Conservation (phyloP, 1,140 invertebrate species). For the Drosophila bifasciata region DNA sequence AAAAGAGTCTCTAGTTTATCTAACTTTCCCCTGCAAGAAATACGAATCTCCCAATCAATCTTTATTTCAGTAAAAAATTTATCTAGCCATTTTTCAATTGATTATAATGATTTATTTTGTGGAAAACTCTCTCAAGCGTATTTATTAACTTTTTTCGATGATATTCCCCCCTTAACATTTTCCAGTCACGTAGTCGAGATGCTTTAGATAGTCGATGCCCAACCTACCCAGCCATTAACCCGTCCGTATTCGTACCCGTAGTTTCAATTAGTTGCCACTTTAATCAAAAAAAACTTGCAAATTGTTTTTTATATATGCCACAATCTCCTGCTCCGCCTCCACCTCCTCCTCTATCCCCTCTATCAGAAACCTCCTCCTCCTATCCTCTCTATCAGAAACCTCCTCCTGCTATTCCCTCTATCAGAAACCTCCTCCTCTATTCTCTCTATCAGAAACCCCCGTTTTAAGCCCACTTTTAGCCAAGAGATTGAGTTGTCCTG, state of each 20-base stretch:
- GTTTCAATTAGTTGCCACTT: conserved; percentile 73
- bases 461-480: conserved; percentile 13
- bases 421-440: neutral
- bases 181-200: conserved; percentile 30
- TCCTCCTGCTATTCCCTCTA: neutral
- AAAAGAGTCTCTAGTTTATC: no score
- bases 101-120: no score
- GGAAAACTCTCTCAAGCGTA: no score
- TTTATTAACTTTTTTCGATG: neutral
- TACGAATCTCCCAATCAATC: no score
- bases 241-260: conserved; percentile 1
- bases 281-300: conserved; percentile 61
- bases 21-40: no score
- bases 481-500: conserved; percentile 72
- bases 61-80: no score
- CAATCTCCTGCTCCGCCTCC: no score
- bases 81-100: no score
- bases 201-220: conserved; percentile 6
- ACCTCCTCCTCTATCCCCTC: neutral
- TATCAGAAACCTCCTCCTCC: neutral
- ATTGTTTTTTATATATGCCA: conserved; percentile 57
- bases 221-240: conserved; percentile 1
- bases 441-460: neutral
- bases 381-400: neutral
- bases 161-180: conserved; percentile 1